These are phyloP conservation scores for Trachymyrmex cornetzi DNA, from an alignment of 1,140 invertebrate genomes.

Conservation along the genomic window DNA sequence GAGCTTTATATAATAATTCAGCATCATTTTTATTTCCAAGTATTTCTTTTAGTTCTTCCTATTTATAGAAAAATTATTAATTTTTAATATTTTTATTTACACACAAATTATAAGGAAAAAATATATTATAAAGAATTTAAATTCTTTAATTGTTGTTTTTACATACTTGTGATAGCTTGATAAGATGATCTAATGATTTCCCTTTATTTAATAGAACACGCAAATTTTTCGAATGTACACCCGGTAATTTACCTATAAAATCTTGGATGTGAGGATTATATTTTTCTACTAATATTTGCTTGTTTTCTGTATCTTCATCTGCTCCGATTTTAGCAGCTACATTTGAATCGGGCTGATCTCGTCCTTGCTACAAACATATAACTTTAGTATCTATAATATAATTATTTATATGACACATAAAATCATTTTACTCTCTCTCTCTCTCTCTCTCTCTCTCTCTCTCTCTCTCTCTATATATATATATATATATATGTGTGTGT, in stretches of 20 bases:
- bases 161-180: conserved; percentile 87
- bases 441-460: too few species aligned
- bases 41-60: conserved; percentile 90
- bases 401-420: too few species aligned
- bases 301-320: conserved; percentile 88
- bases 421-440: too few species aligned
- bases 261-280: conserved; percentile 94
- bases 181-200: conserved; percentile 90
- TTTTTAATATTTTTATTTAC: conserved; percentile 38
- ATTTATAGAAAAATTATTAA: conserved; percentile 34
- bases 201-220: conserved; percentile 93
- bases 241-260: conserved; percentile 96
- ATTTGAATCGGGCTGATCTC: conserved; percentile 91
- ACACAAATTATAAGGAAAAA: conserved; percentile 24
- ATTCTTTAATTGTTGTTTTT: background rate
- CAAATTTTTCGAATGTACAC: conserved; percentile 96
- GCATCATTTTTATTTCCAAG: conserved; percentile 90
- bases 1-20: conserved; percentile 88
- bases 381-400: conserved; percentile 1
- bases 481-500: too few species aligned
- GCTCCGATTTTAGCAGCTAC: conserved; percentile 90
- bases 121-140: conserved; percentile 29
- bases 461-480: too few species aligned
- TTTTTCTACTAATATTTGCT: conserved; percentile 88
- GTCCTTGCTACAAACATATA: conserved; percentile 88